Evolutionary conservation across 2,888 invertebrate genomes (phyloP).

Genomic region (Horisme vitalbata): DNA sequence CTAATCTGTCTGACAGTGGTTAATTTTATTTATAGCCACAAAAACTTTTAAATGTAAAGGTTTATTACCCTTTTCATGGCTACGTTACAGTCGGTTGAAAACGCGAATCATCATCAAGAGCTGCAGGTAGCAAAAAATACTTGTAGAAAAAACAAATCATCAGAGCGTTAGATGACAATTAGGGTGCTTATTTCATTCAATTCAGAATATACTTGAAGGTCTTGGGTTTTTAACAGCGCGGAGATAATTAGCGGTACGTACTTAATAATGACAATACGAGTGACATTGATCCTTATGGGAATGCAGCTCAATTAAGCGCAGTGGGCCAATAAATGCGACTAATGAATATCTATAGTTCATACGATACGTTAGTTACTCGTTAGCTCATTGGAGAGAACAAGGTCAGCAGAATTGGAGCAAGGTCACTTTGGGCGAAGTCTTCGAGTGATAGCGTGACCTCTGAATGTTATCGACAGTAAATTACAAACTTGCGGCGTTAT

Average conservation of each 20-base stretch:
- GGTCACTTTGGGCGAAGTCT: slow-evolving; percentile 68
- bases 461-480: slow-evolving; percentile 63
- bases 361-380: slow-evolving; percentile 52
- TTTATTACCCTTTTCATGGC: slow-evolving; percentile 11
- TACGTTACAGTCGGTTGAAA: slow-evolving; percentile 3
- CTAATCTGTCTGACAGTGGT: too few relatives aligned
- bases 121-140: too few relatives aligned
- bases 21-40: neutral
- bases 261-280: slow-evolving; percentile 33
- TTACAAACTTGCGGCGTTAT: slow-evolving; percentile 42
- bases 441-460: slow-evolving; percentile 77
- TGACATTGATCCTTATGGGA: slow-evolving; percentile 54
- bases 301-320: slow-evolving; percentile 61
- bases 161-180: slow-evolving; percentile 29
- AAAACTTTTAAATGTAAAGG: slow-evolving; percentile 4
- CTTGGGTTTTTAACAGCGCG: slow-evolving; percentile 27
- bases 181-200: slow-evolving; percentile 22
- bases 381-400: slow-evolving; percentile 65
- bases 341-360: slow-evolving; percentile 50
- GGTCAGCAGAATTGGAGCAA: slow-evolving; percentile 72
- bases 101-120: slow-evolving; percentile 1
- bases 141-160: slow-evolving; percentile 21
- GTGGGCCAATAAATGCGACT: slow-evolving; percentile 59
- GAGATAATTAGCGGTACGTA: slow-evolving; percentile 19
- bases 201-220: slow-evolving; percentile 16